Evolutionary conservation across 2,888 invertebrate genomes (phyloP), one percentile per base, ranked within the genome.

Genomic region (Myopa testacea): DNA sequence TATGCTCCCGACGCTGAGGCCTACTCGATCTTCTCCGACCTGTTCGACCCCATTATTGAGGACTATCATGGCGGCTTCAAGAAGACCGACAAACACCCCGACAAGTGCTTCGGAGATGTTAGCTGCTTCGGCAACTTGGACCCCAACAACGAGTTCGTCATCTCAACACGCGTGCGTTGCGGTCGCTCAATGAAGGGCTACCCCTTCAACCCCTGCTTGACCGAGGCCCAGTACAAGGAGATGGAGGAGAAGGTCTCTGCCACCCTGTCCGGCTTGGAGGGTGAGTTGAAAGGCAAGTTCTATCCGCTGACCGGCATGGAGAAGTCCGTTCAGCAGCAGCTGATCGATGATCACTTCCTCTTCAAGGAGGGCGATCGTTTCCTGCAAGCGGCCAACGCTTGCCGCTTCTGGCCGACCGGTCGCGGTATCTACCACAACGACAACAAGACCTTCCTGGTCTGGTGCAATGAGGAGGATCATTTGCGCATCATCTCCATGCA

Each of bases 391-490:
- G 97, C 97, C 86, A 97, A 97, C 87, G 97, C 97, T 81, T 98
- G 97, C 93, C 95, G 98, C 83, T 98, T 92, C 93, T 99, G 99
- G 98, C 99, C 99, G 85, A 92, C 93, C 83, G 98, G 98, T 81
- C 96, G 98, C 90, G 98, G 98, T 89, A 98, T 99, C 92, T 98
- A 93, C 94, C 96, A 97, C 93, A 98, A 98, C 90, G 96, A 97
- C 89, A 94, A 93, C 92, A 98, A 98, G 92, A 97, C 97, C 85
- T 98, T 98, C 95, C 92, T 97, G 90, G 95, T 98, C 83, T 98
- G 98, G 98, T 95, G 95, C 92, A 98, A 98, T 90, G 98, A 98
- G 90, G 98, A 98, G 91, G 98, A 98, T 92, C 98, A 98, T 90
- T 93, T 98, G 88, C 95, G 98, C 86, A 94, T 98, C 88, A 98